phyloP scores from a whole-genome alignment of 2,888 invertebrate genomes.

The Nasonia oneida region DNA sequence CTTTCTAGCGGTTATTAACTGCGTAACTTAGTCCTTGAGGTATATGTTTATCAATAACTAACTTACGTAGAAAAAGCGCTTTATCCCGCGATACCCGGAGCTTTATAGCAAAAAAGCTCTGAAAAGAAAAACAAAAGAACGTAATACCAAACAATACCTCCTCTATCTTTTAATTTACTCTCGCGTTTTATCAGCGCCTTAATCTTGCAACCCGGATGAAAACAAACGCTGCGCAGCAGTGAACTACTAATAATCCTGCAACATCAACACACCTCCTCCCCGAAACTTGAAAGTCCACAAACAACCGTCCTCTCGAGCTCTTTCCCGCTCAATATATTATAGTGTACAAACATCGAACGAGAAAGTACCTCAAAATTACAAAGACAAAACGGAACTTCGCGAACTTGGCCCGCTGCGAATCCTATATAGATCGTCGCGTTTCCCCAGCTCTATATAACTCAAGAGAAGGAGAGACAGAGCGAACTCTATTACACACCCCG shows the following conservation, averaged over 20 bases:
- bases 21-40: too few species aligned
- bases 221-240: neutral
- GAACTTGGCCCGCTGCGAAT: neutral
- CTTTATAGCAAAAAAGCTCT: too few species aligned
- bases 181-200: neutral
- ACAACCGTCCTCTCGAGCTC: neutral
- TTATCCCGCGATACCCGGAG: too few species aligned
- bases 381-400: neutral
- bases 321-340: neutral
- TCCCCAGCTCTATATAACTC: neutral
- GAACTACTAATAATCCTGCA: neutral
- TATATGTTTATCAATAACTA: too few species aligned
- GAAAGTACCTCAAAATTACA: conserved; percentile 7
- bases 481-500: conserved; percentile 6
- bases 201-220: neutral
- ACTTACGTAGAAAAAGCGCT: too few species aligned
- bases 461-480: neutral
- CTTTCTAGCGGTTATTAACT: too few species aligned
- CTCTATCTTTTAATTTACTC: neutral
- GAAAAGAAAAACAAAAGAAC: neutral
- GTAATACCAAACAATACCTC: neutral
- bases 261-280: neutral
- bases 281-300: neutral
- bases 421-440: neutral
- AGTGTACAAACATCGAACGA: neutral